These are phyloP conservation scores for Monopis laevigella DNA, from an alignment of 2,888 invertebrate species.

Conservation along the genomic window DNA sequence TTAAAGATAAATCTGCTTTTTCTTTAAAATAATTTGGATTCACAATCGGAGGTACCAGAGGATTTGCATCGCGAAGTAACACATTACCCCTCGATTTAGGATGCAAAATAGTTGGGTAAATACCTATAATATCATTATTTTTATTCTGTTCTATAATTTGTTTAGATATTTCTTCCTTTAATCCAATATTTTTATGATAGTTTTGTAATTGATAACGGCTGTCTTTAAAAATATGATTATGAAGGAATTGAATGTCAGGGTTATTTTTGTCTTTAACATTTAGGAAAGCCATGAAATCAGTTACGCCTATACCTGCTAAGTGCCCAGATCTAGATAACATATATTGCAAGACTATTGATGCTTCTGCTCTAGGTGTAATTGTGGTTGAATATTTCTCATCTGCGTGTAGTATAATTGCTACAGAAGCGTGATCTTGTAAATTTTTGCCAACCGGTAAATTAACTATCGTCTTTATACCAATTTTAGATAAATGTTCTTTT, in stretches of 20 bases:
- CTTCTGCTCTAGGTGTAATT: conserved; percentile 24
- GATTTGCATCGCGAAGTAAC: conserved; percentile 53
- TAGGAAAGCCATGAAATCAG: conserved; percentile 59
- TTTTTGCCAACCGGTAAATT: conserved; percentile 56
- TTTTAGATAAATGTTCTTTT: conserved; percentile 31
- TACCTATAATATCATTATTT: conserved; percentile 33
- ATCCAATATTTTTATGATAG: conserved; percentile 29
- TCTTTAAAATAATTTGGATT: conserved; percentile 69
- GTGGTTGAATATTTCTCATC: conserved; percentile 24
- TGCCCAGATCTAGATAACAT: conserved; percentile 53
- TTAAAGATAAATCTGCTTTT: conserved; percentile 53
- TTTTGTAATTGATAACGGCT: conserved; percentile 26
- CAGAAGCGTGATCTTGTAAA: conserved; percentile 56
- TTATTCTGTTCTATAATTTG: conserved; percentile 29
- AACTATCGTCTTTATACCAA: conserved; percentile 35
- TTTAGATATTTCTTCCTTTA: conserved; percentile 29
- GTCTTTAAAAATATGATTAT: conserved; percentile 31
- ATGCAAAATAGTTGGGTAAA: conserved; percentile 42
- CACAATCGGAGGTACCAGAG: conserved; percentile 64
- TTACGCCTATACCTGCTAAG: conserved; percentile 42
- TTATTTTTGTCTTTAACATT: conserved; percentile 42
- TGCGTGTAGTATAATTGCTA: conserved; percentile 30
- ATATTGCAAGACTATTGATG: conserved; percentile 47
- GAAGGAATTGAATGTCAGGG: conserved; percentile 62
- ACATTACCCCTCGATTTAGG: conserved; percentile 67